A percentile compares a stretch with the other conserved stretches of the same genome.
phyloP scores from a whole-genome alignment of 2,797 vertebrate genomes.

The Botia kubotai region DNA sequence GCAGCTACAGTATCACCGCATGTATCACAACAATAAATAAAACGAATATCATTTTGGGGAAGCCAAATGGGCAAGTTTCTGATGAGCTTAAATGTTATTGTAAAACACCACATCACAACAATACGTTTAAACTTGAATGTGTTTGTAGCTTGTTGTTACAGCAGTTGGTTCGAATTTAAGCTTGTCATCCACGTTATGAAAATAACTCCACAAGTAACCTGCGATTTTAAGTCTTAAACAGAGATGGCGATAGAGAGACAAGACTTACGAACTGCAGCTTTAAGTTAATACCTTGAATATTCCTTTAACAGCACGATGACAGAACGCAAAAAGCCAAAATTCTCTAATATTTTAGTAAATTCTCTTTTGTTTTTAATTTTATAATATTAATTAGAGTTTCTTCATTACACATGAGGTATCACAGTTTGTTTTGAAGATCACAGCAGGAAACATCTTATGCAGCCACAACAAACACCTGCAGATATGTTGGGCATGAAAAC shows the following conservation, averaged over 20 bases:
- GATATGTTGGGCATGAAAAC: slow-evolving; percentile 17
- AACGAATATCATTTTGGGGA: slow-evolving; percentile 72
- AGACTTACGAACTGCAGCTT: too few species aligned
- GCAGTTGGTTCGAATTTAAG: too few species aligned
- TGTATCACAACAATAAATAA: slow-evolving; percentile 59
- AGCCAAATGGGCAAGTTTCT: slow-evolving; percentile 47
- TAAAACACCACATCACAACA: too few species aligned
- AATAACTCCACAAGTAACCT: too few species aligned
- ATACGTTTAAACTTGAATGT: too few species aligned
- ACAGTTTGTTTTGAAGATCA: background rate
- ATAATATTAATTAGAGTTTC: background rate
- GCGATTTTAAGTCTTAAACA: too few species aligned
- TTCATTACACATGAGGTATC: slow-evolving; percentile 47
- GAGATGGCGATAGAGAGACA: too few species aligned
- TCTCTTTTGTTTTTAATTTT: too few species aligned
- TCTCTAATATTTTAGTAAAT: background rate
- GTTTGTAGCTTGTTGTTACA: too few species aligned
- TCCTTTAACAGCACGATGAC: slow-evolving; percentile 1
- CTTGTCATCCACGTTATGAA: too few species aligned
- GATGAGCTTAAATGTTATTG: slow-evolving; percentile 70
- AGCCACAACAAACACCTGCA: background rate
- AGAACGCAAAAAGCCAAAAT: background rate
- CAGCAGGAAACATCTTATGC: slow-evolving; percentile 13
- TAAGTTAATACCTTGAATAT: slow-evolving; percentile 2
- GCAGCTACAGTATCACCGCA: slow-evolving; percentile 59